phyloP scores from a whole-genome alignment of 2,888 invertebrate species.

The Luffia ferchaultella region DNA sequence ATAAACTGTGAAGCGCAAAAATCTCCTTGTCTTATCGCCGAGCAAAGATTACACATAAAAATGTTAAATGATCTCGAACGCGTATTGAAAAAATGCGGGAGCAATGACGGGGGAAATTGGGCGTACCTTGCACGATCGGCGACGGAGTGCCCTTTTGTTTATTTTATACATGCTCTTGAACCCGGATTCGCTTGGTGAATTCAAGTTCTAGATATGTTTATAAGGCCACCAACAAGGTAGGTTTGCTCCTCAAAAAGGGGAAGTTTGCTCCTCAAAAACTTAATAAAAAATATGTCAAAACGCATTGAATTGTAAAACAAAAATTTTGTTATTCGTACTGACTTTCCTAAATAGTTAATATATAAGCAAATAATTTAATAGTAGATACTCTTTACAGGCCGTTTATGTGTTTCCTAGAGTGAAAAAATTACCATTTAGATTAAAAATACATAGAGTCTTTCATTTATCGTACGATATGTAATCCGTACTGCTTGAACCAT shows the following conservation, averaged over 20 bases:
- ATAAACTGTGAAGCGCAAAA: constrained; percentile 54
- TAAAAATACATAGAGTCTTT: too few species aligned
- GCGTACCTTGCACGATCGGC: constrained; percentile 15
- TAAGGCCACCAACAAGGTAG: not conserved
- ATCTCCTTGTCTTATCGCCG: constrained; percentile 55
- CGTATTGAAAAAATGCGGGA: constrained; percentile 59
- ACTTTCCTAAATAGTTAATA: not conserved
- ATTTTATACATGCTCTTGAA: not conserved
- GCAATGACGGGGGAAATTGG: constrained; percentile 47
- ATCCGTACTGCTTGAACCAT: too few species aligned
- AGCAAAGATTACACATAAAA: constrained; percentile 63
- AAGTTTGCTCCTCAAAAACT: too few species aligned
- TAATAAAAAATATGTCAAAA: too few species aligned
- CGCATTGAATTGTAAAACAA: too few species aligned
- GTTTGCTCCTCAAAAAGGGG: too few species aligned
- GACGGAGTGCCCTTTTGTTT: constrained; percentile 16
- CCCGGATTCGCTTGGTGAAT: constrained; percentile 5
- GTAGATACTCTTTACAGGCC: too few species aligned
- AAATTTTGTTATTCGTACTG: too few species aligned
- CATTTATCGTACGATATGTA: too few species aligned
- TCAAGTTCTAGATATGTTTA: constrained; percentile 3
- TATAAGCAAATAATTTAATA: not conserved
- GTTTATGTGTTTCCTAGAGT: too few species aligned
- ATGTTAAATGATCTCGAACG: constrained; percentile 64
- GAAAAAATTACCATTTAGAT: too few species aligned